Percentiles rank a stretch among this genome's conserved stretches.
Conservation (phyloP, 1,140 invertebrate species). For the Orchesella cincta region DNA sequence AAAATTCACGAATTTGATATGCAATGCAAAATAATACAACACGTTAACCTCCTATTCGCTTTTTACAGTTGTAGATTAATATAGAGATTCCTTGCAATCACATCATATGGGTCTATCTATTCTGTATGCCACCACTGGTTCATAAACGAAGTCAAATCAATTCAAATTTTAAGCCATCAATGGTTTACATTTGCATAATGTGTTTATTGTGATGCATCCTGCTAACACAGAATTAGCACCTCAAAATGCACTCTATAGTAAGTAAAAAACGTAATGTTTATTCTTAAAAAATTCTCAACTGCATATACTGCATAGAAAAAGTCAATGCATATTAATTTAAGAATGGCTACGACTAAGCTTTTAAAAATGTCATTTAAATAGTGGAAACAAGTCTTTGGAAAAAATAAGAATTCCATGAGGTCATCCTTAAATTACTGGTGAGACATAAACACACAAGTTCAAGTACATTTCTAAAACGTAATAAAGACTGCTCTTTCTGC, state of each 20-base stretch:
- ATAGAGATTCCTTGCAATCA: not conserved
- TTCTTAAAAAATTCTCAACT: not conserved
- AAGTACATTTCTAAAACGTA: not conserved
- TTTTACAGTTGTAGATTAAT: too few relatives aligned
- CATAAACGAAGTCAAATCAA: not conserved
- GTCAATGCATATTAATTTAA: too few relatives aligned
- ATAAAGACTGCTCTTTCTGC: not conserved
- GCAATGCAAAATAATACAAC: not conserved
- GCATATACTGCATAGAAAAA: too few relatives aligned
- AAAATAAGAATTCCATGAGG: not conserved
- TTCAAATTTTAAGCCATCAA: not conserved
- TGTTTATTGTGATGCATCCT: not conserved
- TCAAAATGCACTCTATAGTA: not conserved
- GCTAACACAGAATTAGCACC: not conserved
- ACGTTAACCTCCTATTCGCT: too few relatives aligned
- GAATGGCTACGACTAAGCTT: not conserved
- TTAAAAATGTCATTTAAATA: not conserved
- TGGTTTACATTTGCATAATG: not conserved
- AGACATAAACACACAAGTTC: too few relatives aligned
- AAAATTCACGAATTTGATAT: constrained; percentile 13
- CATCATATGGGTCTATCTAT: not conserved
- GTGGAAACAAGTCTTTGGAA: not conserved
- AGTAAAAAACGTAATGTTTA: not conserved
- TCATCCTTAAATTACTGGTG: not conserved
- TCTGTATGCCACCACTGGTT: not conserved